Conservation (phyloP, 2,797 vertebrate species). For the Pangasius djambal region DNA sequence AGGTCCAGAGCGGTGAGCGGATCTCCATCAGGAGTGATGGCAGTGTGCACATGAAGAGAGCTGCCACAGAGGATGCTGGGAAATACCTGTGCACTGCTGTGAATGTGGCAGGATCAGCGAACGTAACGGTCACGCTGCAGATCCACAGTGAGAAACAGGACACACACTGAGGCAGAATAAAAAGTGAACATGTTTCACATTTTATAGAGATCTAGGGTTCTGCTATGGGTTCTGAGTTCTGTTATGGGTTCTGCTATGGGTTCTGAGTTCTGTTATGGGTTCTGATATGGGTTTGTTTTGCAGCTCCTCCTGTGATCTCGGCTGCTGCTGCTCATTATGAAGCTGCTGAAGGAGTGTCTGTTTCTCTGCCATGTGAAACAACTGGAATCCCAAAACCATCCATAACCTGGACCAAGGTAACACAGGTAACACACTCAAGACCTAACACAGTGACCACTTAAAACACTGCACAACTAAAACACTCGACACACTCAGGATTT, state of each 20-base stretch:
- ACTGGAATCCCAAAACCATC: conserved; percentile 81
- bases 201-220: neutral
- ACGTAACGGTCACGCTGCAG: conserved; percentile 77
- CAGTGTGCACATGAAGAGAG: conserved; percentile 81
- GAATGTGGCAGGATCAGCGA: conserved; percentile 80
- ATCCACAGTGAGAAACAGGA: conserved; percentile 77
- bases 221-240: neutral
- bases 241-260: neutral
- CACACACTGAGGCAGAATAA: neutral
- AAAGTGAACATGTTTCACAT: neutral
- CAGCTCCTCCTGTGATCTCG: conserved; percentile 88
- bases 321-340: conserved; percentile 78
- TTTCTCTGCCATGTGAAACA: conserved; percentile 79
- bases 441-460: neutral
- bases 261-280: neutral
- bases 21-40: conserved; percentile 80
- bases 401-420: conserved; percentile 89
- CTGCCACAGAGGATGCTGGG: conserved; percentile 74
- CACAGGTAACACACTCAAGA: neutral
- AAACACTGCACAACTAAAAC: neutral
- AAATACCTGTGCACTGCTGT: conserved; percentile 83
- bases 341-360: conserved; percentile 78
- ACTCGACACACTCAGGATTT: neutral
- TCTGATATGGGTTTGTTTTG: conserved; percentile 47
- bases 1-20: conserved; percentile 74